Evolutionary conservation across 2,797 vertebrate species (phyloP).

Genomic region (Tragopan temminckii): DNA sequence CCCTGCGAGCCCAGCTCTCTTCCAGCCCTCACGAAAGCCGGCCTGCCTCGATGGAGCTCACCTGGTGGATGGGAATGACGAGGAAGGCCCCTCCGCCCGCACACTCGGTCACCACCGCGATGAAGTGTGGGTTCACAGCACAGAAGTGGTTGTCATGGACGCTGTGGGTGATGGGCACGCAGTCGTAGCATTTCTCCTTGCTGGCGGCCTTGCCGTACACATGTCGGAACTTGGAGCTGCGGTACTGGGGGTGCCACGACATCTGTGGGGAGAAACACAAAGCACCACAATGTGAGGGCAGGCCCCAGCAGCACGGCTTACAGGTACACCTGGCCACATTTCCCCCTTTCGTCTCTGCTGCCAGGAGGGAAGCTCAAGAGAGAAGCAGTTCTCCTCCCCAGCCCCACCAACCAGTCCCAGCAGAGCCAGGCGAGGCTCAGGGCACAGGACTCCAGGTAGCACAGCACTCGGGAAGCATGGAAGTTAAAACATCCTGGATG

Average conservation of each 20-base stretch:
- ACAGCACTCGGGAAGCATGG: neutral
- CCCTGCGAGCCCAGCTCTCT: neutral
- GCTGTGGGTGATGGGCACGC: slow-evolving; percentile 91
- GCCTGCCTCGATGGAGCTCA: slow-evolving; percentile 57
- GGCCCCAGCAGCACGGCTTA: rapidly evolving
- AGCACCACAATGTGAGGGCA: rapidly evolving
- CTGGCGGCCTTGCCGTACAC: slow-evolving; percentile 91
- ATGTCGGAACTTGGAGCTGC: slow-evolving; percentile 95
- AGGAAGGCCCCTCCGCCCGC: slow-evolving; percentile 91
- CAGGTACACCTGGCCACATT: rapidly evolving
- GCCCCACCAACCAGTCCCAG: neutral
- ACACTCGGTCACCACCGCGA: slow-evolving; percentile 93
- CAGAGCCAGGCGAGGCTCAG: neutral
- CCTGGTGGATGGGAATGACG: slow-evolving; percentile 90
- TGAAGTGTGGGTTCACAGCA: slow-evolving; percentile 91
- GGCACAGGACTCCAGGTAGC: neutral
- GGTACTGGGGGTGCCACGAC: slow-evolving; percentile 94
- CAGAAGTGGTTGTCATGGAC: slow-evolving; percentile 96
- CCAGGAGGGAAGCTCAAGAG: neutral
- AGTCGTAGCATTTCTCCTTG: slow-evolving; percentile 93
- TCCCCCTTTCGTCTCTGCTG: neutral
- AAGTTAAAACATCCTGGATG: neutral
- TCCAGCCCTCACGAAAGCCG: rapidly evolving
- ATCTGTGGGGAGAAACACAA: slow-evolving; percentile 82
- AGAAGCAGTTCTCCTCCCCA: neutral